Base-by-base conservation (phyloP, 2,797 vertebrate genomes). In the Eulemur mongoz region DNA sequence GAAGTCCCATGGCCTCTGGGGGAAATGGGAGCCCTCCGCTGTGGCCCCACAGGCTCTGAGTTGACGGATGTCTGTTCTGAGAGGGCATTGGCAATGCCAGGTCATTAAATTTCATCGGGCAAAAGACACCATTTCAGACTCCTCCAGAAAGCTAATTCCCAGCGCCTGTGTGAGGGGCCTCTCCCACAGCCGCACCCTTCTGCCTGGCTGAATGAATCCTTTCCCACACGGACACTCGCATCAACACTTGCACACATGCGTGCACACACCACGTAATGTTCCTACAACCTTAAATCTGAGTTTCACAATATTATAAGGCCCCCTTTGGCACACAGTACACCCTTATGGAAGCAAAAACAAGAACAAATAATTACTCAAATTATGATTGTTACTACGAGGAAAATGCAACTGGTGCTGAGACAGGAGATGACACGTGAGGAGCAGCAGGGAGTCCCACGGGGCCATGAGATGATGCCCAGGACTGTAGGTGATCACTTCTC, bases 1-100 rank as follows among this genome's bases (percentile, higher is more conserved):
- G 81, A 93, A 65, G 85, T 79, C 73, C 57, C 27, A 7, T 4
- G 75, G 95, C 80, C 94, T 85, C 73, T 50, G n/a, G 85, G 70
- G 54, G 14, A 88, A 40, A 57, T 0, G 14, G 63, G 14, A 89
- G 40, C 32, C 48, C 63, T 65, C 38, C 2, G 0, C 25, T 8
- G 9, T 65, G 73, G 10, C 15, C 23, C 5, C 23, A 32, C 1
- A 52, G 52, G 22, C 18, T 54, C 50, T 0, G 23, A 54, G 63
- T 22, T 32, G 3, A 67, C 12, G n/a, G 50, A 38, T 40, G 25
- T 40, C 80, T 38, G n/a, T 48, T 88, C 70, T 30, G 10, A 30
- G 75, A 67, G n/a, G 27, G 20, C 20, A 35, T 20, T 1, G 0
- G n/a, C 69, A 25, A 23, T 5, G 15, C 13, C 38, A 12, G 61